Conservation (phyloP, 2,113 vertebrate genomes). For the Fukomys damarensis region DNA sequence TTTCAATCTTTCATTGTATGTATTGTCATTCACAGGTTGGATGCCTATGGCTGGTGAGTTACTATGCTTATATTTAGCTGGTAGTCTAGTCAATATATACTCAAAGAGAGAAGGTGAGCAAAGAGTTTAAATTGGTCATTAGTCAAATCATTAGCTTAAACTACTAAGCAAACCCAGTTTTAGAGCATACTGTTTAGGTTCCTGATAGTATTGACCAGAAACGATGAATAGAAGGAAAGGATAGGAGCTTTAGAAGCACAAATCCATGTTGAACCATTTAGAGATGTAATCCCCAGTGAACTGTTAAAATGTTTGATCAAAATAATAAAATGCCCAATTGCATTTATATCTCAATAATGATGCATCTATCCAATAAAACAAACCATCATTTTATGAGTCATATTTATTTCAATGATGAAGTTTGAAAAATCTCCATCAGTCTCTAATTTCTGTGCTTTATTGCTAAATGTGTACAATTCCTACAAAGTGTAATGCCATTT, state of each 20-base stretch:
- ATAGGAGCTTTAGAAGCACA: neutral
- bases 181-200: neutral
- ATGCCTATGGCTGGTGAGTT: neutral
- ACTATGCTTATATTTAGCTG: neutral
- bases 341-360: neutral
- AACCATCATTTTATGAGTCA: neutral
- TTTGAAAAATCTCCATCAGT: neutral
- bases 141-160: neutral
- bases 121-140: neutral
- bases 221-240: neutral
- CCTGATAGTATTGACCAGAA: neutral
- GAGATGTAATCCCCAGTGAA: neutral
- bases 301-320: neutral
- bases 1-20: neutral
- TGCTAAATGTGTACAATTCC: neutral
- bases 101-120: neutral
- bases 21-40: neutral
- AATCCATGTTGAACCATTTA: neutral
- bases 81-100: neutral
- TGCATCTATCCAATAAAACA: neutral
- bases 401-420: neutral
- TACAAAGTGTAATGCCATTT: neutral
- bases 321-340: neutral
- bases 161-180: neutral
- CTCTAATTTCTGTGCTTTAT: neutral